A percentile compares a stretch with the other conserved stretches of the same genome.
Conservation (phyloP, 2,797 vertebrate species). For the Sebastiscus tertius region DNA sequence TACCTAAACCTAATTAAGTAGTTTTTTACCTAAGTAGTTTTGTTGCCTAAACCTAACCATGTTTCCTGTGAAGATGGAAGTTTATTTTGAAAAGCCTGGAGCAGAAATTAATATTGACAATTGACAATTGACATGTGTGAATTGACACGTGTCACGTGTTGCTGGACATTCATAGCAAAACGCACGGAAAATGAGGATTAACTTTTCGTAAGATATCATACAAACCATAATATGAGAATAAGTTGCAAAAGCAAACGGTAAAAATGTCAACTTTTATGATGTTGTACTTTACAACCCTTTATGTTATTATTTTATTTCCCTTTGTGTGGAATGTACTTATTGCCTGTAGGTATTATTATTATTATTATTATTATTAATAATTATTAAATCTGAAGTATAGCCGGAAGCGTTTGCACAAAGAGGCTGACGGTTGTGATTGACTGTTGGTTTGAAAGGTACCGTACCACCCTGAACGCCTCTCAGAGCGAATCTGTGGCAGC, state of each 20-base stretch:
- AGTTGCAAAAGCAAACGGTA: not conserved
- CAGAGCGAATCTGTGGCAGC: constrained; percentile 56
- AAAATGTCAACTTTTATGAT: not conserved
- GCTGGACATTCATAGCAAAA: too few species aligned
- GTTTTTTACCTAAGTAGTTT: too few species aligned
- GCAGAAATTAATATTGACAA: too few species aligned
- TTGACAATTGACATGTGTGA: too few species aligned
- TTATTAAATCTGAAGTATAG: not conserved
- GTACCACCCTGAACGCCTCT: constrained; percentile 51
- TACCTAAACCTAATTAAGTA: too few species aligned
- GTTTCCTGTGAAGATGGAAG: too few species aligned
- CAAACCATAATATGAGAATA: too few species aligned
- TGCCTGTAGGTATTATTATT: not conserved
- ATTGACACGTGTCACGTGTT: too few species aligned
- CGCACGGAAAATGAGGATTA: too few species aligned
- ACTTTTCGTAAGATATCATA: too few species aligned
- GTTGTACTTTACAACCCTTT: not conserved
- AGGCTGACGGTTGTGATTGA: constrained; percentile 27
- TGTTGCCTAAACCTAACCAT: too few species aligned
- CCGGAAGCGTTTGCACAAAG: constrained; percentile 3
- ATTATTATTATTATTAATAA: not conserved
- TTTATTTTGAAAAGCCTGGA: too few species aligned
- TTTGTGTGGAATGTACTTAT: not conserved
- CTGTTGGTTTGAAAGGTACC: constrained; percentile 44
- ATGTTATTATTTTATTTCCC: not conserved